Evolutionary conservation across 2,797 vertebrate species (phyloP), one percentile per base, ranked within the genome.

Genomic region (Setipinna tenuifilis): DNA sequence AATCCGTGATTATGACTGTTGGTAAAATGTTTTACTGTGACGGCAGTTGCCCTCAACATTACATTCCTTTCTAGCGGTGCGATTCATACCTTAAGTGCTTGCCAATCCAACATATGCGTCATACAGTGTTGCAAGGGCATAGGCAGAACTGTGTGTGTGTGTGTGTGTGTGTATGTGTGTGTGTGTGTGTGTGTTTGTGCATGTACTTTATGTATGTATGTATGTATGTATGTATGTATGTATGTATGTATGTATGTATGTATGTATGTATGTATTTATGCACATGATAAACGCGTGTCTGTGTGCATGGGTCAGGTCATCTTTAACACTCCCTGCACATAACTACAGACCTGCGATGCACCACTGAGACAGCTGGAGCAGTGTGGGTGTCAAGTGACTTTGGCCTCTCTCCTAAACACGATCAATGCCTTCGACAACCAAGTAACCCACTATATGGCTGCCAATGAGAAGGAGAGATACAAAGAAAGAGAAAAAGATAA

Each of bases 201-300:
- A 7, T 82, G 81, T 50, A 19, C 11, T 83, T 19, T 54, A 35
- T 83, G 59, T 83, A 59, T 83, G 83, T 83, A 9, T 68, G 83
- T 84, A 65, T 78, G 48, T 57, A 23, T 82, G 48, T 25, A 21
- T 57, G 62, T 35, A 62, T 65, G 35, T 58, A 35, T 48, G 35
- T 23, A 48, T 41, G 19, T 23, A 28, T 50, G 58, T 16, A 6
- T 19, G 41, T 25, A 23, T 82, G 48, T 25, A 21, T 68, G 81
- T 35, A 65, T 65, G 35, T 58, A 41, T 61, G 48, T 19, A 46
- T 57, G 19, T 23, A 28, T 65, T 35, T 16, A 9, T 19, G 54
- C 17, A 21, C 9, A 3, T 59, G 5, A 59, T 59, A 59, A 59
- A 59, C 17, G 19, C 17, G 58, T 48, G 46, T 48, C 46, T 48